Conservation (phyloP, 2,888 invertebrate genomes). For the Tetragonisca angustula region DNA sequence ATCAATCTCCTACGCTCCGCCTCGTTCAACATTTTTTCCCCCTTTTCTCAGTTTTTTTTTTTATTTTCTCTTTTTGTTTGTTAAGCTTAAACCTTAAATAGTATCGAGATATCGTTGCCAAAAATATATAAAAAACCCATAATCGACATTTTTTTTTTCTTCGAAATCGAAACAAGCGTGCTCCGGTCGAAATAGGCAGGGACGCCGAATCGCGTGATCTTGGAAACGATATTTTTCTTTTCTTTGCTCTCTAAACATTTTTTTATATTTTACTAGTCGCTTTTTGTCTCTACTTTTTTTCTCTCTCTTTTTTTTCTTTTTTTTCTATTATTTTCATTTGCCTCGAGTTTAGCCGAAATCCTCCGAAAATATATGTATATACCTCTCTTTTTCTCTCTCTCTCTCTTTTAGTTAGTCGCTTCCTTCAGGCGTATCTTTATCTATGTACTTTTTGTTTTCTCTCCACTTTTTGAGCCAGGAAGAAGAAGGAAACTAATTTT, state of each 20-base stretch:
- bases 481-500: slow-evolving; percentile 45
- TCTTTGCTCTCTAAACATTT: slow-evolving; percentile 22
- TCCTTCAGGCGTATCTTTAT: slow-evolving; percentile 30
- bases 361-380: slow-evolving; percentile 54
- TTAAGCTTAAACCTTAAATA: slow-evolving; percentile 82
- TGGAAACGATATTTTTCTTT: slow-evolving; percentile 64
- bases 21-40: slow-evolving; percentile 60
- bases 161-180: slow-evolving; percentile 77
- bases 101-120: slow-evolving; percentile 84
- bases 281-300: slow-evolving; percentile 24
- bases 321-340: slow-evolving; percentile 3
- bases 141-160: slow-evolving; percentile 72
- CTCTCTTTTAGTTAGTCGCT: slow-evolving; percentile 15
- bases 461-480: slow-evolving; percentile 39
- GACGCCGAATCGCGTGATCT: slow-evolving; percentile 78
- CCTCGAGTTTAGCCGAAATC: slow-evolving; percentile 50
- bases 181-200: slow-evolving; percentile 74
- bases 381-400: slow-evolving; percentile 17
- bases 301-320: slow-evolving; percentile 15
- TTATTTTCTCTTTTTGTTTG: slow-evolving; percentile 69
- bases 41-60: slow-evolving; percentile 59
- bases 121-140: slow-evolving; percentile 84
- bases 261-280: slow-evolving; percentile 22
- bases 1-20: slow-evolving; percentile 60
- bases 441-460: neutral